A percentile compares a stretch with the other conserved stretches of the same genome.
phyloP scores from a whole-genome alignment of 2,797 vertebrate genomes.

The Amblyopsis hoosieri region DNA sequence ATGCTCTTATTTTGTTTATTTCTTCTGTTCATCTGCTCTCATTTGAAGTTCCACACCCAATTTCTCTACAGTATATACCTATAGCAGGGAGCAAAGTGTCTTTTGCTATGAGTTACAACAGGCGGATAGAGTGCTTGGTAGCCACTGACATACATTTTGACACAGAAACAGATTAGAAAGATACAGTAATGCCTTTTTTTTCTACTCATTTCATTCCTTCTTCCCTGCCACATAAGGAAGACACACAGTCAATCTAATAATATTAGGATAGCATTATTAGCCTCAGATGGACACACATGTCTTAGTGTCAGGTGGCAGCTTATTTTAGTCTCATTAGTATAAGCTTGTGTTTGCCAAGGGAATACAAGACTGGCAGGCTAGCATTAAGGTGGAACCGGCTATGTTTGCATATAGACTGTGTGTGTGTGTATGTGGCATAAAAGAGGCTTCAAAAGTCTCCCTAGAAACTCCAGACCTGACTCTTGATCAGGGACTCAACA shows the following conservation, averaged over 20 bases:
- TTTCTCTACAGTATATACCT: too few species aligned
- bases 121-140: conserved; percentile 39
- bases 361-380: conserved; percentile 63
- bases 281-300: conserved; percentile 16
- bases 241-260: conserved; percentile 6
- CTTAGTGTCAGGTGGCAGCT: conserved; percentile 44
- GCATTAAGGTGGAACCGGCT: conserved; percentile 60
- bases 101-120: conserved; percentile 32
- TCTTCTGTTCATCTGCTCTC: too few species aligned
- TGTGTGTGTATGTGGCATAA: conserved; percentile 23
- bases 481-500: background rate
- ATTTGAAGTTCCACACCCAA: too few species aligned
- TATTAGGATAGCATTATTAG: conserved; percentile 1
- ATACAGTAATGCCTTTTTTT: too few species aligned
- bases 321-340: conserved; percentile 66
- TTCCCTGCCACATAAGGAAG: background rate
- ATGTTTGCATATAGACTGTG: conserved; percentile 66
- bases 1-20: too few species aligned
- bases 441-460: too few species aligned
- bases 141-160: conserved; percentile 22
- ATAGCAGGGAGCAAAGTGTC: background rate
- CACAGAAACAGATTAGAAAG: background rate
- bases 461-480: background rate
- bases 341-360: conserved; percentile 69
- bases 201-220: conserved; percentile 3